Percentiles rank a stretch among this genome's conserved stretches.
Conservation (phyloP, 2,888 invertebrate genomes). For the Phalera bucephala region DNA sequence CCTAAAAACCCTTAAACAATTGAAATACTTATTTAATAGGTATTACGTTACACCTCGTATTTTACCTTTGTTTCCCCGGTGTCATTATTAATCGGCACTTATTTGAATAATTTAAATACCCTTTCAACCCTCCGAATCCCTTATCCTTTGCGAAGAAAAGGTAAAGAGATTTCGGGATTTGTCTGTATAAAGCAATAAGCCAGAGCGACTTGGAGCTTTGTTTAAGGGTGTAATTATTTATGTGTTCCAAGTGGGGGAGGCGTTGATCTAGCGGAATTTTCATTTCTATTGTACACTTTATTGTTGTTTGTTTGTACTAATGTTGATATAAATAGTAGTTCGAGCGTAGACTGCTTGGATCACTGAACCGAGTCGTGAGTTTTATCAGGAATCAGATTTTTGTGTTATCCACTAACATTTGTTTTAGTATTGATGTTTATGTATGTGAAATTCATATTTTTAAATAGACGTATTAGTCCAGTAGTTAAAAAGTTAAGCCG, state of each 20-base stretch:
- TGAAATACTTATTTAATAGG: no score
- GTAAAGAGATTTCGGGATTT: constrained; percentile 22
- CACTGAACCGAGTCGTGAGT: no score
- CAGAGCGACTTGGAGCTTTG: constrained; percentile 8
- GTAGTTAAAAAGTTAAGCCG: no score
- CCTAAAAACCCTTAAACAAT: no score
- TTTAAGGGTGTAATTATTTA: constrained; percentile 22
- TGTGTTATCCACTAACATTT: no score
- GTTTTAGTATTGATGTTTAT: no score
- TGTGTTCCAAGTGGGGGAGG: constrained; percentile 11
- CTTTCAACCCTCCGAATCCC: constrained; percentile 14
- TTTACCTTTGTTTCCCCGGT: constrained; percentile 10
- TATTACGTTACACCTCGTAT: background rate
- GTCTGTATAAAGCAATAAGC: constrained; percentile 22
- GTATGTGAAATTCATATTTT: no score
- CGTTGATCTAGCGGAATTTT: background rate
- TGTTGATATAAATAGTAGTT: no score
- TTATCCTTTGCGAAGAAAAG: constrained; percentile 8
- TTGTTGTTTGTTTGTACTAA: no score
- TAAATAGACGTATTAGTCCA: no score
- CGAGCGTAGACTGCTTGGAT: no score
- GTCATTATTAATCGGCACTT: constrained; percentile 23
- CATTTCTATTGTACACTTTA: background rate
- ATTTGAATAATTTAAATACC: constrained; percentile 25
- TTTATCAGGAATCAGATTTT: no score